phyloP scores from a whole-genome alignment of 2,888 invertebrate species.

The Tetranychus piercei region DNA sequence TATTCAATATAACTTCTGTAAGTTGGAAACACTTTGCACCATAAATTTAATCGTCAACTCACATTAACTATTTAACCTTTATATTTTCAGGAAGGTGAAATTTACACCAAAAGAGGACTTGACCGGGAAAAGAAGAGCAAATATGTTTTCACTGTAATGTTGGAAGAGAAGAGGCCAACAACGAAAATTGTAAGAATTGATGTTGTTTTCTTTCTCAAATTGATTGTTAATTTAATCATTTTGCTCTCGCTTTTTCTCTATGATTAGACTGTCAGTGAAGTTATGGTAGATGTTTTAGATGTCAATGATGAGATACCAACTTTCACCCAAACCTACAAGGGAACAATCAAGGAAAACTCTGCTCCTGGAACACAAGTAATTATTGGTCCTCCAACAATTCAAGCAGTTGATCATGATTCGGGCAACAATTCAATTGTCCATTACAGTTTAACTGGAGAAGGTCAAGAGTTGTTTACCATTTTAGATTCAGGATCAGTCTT shows the following conservation, averaged over 20 bases:
- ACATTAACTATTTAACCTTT: not conserved
- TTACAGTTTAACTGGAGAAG: slow-evolving; percentile 26
- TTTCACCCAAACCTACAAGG: slow-evolving; percentile 27
- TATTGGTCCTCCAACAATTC: slow-evolving; percentile 34
- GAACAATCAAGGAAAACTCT: slow-evolving; percentile 29
- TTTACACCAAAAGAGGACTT: slow-evolving; percentile 28
- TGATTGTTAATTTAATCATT: not conserved
- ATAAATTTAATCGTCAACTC: not conserved
- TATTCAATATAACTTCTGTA: slow-evolving; percentile 27
- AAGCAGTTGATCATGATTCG: slow-evolving; percentile 45
- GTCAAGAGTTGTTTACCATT: slow-evolving; percentile 27
- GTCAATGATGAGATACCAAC: slow-evolving; percentile 29
- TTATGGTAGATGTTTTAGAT: slow-evolving; percentile 29
- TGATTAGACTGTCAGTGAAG: slow-evolving; percentile 28
- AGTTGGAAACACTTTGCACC: not conserved
- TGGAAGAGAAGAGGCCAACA: slow-evolving; percentile 29
- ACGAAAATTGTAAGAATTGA: slow-evolving; percentile 27
- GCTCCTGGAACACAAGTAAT: slow-evolving; percentile 28
- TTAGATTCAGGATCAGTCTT: slow-evolving; percentile 39
- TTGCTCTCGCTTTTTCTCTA: not conserved
- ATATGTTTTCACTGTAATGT: slow-evolving; percentile 29
- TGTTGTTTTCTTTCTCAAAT: not conserved
- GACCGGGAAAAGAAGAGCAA: slow-evolving; percentile 29
- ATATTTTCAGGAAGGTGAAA: slow-evolving; percentile 48
- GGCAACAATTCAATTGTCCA: slow-evolving; percentile 28